A percentile compares a stretch with the other conserved stretches of the same genome.
Evolutionary conservation across 2,113 vertebrate genomes (phyloP).

Genomic region (Corythoichthys intestinalis): DNA sequence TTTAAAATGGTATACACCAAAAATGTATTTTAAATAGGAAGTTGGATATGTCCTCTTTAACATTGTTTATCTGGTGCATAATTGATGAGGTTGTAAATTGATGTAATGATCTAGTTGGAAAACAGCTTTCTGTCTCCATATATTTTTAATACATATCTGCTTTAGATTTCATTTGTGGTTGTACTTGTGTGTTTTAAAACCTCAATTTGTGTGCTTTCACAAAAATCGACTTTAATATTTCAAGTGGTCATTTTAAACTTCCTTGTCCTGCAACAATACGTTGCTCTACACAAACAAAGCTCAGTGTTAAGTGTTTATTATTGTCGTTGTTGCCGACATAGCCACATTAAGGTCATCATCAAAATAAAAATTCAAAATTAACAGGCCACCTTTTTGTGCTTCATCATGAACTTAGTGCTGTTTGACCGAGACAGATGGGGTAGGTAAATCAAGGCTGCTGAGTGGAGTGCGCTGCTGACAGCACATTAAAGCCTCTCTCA

Average conservation of each 20-base stretch:
- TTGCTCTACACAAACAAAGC: not conserved
- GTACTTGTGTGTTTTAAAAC: not conserved
- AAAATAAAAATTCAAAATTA: constrained; percentile 53
- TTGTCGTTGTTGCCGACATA: not conserved
- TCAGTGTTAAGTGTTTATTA: not conserved
- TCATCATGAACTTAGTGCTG: constrained; percentile 49
- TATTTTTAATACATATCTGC: not conserved
- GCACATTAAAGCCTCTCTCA: constrained; percentile 75
- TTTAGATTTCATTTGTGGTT: constrained; percentile 4
- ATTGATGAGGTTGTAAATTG: not conserved
- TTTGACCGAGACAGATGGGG: constrained; percentile 71
- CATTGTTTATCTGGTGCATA: constrained; percentile 5
- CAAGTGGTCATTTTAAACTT: not conserved
- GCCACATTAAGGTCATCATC: constrained; percentile 23
- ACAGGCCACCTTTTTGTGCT: constrained; percentile 42
- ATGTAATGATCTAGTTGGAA: not conserved
- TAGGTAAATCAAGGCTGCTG: constrained; percentile 74
- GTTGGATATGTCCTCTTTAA: not conserved
- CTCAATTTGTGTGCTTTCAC: not conserved
- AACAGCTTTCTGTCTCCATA: constrained; percentile 1
- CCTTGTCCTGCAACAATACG: not conserved
- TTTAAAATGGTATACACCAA: not conserved
- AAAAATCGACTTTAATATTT: not conserved
- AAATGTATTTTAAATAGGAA: not conserved
- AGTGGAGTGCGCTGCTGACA: constrained; percentile 73